Conservation (phyloP, 2,888 invertebrate species). For the Platycnemis pennipes region DNA sequence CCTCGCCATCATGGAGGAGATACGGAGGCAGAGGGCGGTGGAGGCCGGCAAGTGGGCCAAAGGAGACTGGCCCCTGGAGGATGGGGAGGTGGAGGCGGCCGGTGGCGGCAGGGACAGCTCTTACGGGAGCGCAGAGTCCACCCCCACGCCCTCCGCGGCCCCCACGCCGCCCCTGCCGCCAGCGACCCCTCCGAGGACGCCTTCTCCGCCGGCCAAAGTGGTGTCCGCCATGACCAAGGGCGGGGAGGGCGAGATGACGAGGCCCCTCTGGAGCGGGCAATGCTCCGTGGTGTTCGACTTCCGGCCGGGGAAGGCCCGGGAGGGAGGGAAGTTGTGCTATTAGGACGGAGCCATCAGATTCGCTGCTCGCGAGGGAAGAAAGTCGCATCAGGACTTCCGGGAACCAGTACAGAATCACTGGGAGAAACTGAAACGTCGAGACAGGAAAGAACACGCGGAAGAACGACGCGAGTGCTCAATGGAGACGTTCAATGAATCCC, state of each 20-base stretch:
- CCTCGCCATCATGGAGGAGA: constrained; percentile 58
- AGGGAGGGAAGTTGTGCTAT: constrained; percentile 50
- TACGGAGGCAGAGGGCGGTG: constrained; percentile 38
- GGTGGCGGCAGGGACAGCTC: constrained; percentile 52
- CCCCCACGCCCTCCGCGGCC: constrained; percentile 14
- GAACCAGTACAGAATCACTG: background rate
- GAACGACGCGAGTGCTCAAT: too few species aligned
- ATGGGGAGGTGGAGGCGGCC: background rate
- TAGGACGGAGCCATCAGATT: background rate
- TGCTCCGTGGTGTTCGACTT: constrained; percentile 63
- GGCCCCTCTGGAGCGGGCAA: constrained; percentile 48
- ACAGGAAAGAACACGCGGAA: background rate
- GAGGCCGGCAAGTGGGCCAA: constrained; percentile 5
- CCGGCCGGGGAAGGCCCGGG: background rate
- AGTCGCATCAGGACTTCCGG: background rate
- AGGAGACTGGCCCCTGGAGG: background rate
- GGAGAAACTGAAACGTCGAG: background rate
- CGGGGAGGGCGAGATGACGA: background rate
- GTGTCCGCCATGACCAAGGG: constrained; percentile 41
- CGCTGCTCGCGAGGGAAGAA: too few species aligned
- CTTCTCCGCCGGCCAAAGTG: constrained; percentile 28
- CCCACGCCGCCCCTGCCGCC: constrained; percentile 40
- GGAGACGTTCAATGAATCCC: background rate
- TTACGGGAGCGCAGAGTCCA: constrained; percentile 59
- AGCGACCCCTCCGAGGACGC: background rate